A percentile compares a stretch with the other conserved stretches of the same genome.
Evolutionary conservation across 1,140 invertebrate genomes (phyloP).

Genomic region (Drosophila triauraria): DNA sequence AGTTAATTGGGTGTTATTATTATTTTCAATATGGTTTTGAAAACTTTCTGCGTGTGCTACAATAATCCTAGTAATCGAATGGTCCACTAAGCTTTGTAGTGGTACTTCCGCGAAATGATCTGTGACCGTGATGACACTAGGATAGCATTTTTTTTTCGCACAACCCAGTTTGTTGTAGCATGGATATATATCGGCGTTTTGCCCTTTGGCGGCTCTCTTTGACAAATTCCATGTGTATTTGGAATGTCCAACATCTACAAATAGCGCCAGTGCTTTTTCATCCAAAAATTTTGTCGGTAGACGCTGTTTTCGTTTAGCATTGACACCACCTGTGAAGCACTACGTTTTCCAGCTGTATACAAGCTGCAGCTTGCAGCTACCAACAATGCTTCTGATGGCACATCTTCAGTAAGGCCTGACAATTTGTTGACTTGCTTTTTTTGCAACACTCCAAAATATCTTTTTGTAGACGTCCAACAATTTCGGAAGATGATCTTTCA

Average conservation of each 20-base stretch:
- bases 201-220: not conserved
- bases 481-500: no score
- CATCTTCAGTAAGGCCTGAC: not conserved
- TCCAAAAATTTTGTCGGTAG: not conserved
- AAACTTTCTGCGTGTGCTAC: no score
- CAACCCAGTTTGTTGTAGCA: conserved; percentile 1
- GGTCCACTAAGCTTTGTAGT: no score
- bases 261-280: not conserved
- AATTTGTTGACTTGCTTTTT: not conserved
- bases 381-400: conserved; percentile 6
- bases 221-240: conserved; percentile 3
- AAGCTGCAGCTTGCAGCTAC: conserved; percentile 4
- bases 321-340: conserved; percentile 4
- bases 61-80: no score
- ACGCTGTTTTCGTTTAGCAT: not conserved
- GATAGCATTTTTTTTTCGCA: conserved; percentile 2
- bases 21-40: no score
- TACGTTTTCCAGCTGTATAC: conserved; percentile 8
- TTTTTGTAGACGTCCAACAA: no score
- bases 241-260: conserved; percentile 11
- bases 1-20: no score
- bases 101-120: not conserved
- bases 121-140: not conserved
- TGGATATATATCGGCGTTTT: conserved; percentile 7
- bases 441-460: no score